A percentile compares a stretch with the other conserved stretches of the same genome.
Evolutionary conservation across 2,888 invertebrate species (phyloP).

Genomic region (Cyclophora albipunctata): DNA sequence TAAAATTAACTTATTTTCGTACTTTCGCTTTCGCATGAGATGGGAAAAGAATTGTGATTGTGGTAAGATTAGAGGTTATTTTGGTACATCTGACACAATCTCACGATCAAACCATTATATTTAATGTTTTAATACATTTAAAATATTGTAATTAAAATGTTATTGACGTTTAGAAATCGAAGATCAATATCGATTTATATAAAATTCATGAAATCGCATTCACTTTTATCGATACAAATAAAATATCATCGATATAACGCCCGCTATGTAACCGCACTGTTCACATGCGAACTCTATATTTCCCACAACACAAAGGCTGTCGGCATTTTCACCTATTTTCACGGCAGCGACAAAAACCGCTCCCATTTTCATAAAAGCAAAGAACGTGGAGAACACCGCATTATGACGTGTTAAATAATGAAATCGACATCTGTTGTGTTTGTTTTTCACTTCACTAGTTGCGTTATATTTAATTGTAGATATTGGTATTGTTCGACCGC

Average conservation of each 20-base stretch:
- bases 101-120: too few species aligned
- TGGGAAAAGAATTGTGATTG: too few species aligned
- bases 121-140: too few species aligned
- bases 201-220: too few species aligned
- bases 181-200: too few species aligned
- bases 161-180: too few species aligned
- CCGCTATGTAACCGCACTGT: constrained; percentile 24
- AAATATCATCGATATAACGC: constrained; percentile 13
- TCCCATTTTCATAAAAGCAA: constrained; percentile 47
- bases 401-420: constrained; percentile 29
- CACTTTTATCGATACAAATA: constrained; percentile 1
- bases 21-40: too few species aligned
- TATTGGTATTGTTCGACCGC: background rate
- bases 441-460: constrained; percentile 20
- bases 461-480: background rate
- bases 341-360: constrained; percentile 47
- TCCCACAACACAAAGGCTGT: constrained; percentile 54
- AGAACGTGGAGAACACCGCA: constrained; percentile 30
- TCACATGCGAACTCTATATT: constrained; percentile 34
- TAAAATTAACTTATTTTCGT: too few species aligned
- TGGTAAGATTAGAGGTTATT: too few species aligned
- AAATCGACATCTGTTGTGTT: constrained; percentile 12
- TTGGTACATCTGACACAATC: too few species aligned
- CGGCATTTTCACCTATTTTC: constrained; percentile 66
- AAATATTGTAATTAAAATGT: too few species aligned